Evolutionary conservation across 35 echinoderm and acorn worm species (phyloP), one percentile per base, ranked within the genome.

Genomic region (Heliocidaris tuberculata): DNA sequence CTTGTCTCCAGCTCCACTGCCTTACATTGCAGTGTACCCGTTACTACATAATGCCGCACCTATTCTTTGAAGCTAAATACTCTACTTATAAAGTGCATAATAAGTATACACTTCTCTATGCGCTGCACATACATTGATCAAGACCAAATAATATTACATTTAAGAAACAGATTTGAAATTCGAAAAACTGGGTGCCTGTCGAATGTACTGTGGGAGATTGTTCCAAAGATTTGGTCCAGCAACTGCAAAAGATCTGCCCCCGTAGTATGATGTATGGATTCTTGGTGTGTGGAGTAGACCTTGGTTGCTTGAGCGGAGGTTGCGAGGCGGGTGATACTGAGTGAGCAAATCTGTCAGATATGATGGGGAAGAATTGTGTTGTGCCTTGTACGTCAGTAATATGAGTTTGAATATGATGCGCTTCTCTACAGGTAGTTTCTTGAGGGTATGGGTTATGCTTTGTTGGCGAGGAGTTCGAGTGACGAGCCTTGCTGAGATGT

Each of bases 361-460:
- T 85, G 70, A 19, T 85, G 70, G 70, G 70, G 70, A 85, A 85
- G 70, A 85, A 42, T 42, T 42, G 35, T 85, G 1, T 85, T 85
- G 70, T 85, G 70, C 70, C 70, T 85, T 85, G 70, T 85, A 85
- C 15, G 70, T 85, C 70, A 85, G 70, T 29, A 85, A 85, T 85
- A 85, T 85, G 70, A 85, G 1, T 85, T 85, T 85, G 70, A 85
- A 85, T 29, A 85, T 85, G 15, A 85, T 85, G n/a, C 70, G 70
- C 4, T 85, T 85, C 1, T 85, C 70, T 2, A 6, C 88, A 90
- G 88, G 70, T 85, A 85, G 70, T 85, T 85, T 85, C 0, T 85
- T 85, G n/a, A 89, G 86, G 86, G 31, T 89, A 30, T 27, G 86
- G 31, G 86, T 89, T 27, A 89, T 89, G 32, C 86, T 27, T 32